Conservation (phyloP, 2,797 vertebrate genomes). For the Smutsia gigantea region DNA sequence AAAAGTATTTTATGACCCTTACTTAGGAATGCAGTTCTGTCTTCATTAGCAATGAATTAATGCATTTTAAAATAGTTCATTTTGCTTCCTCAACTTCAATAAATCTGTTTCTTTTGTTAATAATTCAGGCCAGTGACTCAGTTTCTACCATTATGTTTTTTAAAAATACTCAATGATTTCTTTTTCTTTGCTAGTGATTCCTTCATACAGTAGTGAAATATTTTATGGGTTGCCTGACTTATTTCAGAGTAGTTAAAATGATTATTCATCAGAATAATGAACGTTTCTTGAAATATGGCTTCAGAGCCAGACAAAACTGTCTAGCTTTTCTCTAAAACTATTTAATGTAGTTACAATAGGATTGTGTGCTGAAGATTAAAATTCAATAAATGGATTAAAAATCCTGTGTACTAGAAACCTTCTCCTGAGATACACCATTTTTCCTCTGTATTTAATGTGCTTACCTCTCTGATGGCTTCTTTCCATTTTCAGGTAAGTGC, state of each 20-base stretch:
- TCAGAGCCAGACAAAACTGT: background rate
- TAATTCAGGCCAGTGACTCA: constrained; percentile 5
- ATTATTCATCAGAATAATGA: background rate
- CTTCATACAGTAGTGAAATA: background rate
- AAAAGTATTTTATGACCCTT: background rate
- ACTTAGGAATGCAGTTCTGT: background rate
- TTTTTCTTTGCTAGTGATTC: background rate
- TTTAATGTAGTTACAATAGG: background rate
- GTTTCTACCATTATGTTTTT: constrained; percentile 19
- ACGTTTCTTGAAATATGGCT: background rate
- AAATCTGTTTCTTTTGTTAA: background rate
- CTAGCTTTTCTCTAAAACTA: background rate
- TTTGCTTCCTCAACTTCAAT: constrained; percentile 41
- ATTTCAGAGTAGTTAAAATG: constrained; percentile 33
- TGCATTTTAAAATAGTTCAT: constrained; percentile 35
- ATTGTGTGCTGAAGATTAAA: constrained; percentile 29
- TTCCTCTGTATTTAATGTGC: background rate
- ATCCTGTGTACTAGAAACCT: background rate
- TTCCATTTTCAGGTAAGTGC: background rate
- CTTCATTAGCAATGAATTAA: background rate
- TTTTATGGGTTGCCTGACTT: constrained; percentile 22
- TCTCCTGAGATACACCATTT: background rate
- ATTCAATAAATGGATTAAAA: background rate
- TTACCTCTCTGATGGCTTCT: background rate
- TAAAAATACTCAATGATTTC: background rate